These are phyloP conservation scores for Criorhina ranunculi DNA, from an alignment of 2,888 invertebrate species.

Conservation along the genomic window DNA sequence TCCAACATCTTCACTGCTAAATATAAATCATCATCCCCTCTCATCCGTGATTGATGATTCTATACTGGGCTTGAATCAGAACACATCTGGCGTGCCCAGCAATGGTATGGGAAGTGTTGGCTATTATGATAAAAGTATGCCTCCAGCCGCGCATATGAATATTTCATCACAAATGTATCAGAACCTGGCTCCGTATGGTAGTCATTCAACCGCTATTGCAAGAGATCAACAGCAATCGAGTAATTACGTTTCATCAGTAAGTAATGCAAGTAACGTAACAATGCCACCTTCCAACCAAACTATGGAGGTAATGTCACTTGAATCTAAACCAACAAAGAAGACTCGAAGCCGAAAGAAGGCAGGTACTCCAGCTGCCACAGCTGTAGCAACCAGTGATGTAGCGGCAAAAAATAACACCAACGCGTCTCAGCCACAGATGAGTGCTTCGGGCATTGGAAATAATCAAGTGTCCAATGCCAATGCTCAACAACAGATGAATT, in stretches of 20 bases:
- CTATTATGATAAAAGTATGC: constrained; percentile 87
- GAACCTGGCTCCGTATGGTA: constrained; percentile 77
- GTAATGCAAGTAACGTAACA: constrained; percentile 36
- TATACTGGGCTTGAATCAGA: constrained; percentile 80
- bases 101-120: constrained; percentile 74
- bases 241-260: constrained; percentile 59
- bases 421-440: constrained; percentile 67
- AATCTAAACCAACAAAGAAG: constrained; percentile 66
- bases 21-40: constrained; percentile 81
- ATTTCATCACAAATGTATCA: constrained; percentile 85
- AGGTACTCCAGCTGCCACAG: constrained; percentile 45
- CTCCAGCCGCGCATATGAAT: constrained; percentile 87
- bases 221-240: constrained; percentile 69
- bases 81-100: constrained; percentile 61
- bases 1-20: constrained; percentile 79
- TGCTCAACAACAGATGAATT: constrained; percentile 78
- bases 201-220: constrained; percentile 67
- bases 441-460: constrained; percentile 39
- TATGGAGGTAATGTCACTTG: constrained; percentile 78
- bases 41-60: constrained; percentile 80
- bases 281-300: constrained; percentile 64
- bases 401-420: constrained; percentile 77
- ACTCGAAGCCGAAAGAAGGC: constrained; percentile 65
- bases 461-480: constrained; percentile 53
- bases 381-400: constrained; percentile 66